Conservation (phyloP, 2,113 vertebrate species). For the Eudyptes chrysolophus region DNA sequence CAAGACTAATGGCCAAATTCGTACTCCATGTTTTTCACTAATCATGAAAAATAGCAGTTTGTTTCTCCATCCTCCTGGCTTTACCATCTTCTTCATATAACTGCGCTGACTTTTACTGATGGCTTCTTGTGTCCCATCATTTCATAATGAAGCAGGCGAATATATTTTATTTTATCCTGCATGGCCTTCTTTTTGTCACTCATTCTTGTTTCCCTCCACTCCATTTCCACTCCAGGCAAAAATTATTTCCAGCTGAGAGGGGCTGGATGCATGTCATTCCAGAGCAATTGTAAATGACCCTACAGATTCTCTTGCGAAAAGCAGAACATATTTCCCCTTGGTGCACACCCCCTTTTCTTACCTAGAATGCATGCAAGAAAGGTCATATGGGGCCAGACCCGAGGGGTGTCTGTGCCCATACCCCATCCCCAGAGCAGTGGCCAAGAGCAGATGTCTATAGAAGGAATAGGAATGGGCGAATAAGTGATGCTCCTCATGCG, state of each 20-base stretch:
- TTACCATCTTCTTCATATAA: background rate
- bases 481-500: background rate
- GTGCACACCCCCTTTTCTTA: background rate
- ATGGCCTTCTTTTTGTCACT: background rate
- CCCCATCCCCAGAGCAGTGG: background rate
- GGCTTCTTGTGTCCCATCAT: background rate
- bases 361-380: background rate
- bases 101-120: background rate
- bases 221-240: slow-evolving; percentile 21
- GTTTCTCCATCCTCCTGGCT: background rate
- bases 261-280: background rate
- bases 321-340: background rate
- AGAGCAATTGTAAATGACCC: background rate
- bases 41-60: background rate
- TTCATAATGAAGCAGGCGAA: slow-evolving; percentile 10
- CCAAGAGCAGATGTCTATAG: background rate
- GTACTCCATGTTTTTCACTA: background rate
- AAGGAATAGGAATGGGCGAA: background rate
- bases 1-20: background rate
- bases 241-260: slow-evolving; percentile 41
- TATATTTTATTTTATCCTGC: background rate
- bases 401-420: background rate
- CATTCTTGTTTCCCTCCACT: background rate
- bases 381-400: background rate
- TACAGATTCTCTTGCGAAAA: background rate